Percentiles rank a stretch among this genome's conserved stretches.
These are phyloP conservation scores for Platysternon megacephalum DNA, from an alignment of 2,113 vertebrate genomes.

Conservation along the genomic window DNA sequence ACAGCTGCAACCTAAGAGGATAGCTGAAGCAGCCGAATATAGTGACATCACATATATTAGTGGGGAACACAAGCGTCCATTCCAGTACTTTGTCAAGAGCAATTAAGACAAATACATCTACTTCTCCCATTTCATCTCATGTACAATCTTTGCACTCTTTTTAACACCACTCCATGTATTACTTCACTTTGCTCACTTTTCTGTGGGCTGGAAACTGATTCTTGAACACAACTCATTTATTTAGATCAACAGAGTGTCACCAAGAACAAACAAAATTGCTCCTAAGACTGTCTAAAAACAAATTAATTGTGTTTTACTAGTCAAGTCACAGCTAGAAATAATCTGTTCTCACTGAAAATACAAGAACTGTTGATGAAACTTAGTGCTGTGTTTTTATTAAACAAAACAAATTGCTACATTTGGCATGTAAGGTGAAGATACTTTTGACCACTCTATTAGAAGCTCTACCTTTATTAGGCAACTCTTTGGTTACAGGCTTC, in stretches of 20 bases:
- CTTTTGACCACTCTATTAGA: neutral
- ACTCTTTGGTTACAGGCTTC: neutral
- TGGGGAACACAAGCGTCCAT: neutral
- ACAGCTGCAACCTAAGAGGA: neutral
- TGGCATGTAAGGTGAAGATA: neutral
- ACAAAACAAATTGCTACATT: neutral
- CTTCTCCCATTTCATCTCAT: neutral
- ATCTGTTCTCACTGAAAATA: neutral
- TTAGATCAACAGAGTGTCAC: neutral
- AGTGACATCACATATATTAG: neutral
- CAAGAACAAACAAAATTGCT: too few species aligned
- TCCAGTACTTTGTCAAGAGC: neutral
- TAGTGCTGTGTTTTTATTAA: neutral
- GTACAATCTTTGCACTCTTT: neutral
- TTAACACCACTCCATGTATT: neutral
- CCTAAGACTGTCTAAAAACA: neutral
- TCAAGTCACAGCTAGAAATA: neutral
- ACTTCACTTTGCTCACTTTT: neutral
- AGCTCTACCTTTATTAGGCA: neutral
- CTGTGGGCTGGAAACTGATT: neutral
- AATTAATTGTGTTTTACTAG: neutral
- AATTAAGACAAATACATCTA: neutral
- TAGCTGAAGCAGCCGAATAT: neutral
- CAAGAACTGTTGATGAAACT: neutral
- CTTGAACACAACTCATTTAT: neutral